Evolutionary conservation across 2,888 invertebrate genomes (phyloP).

Genomic region (Amphipyra berbera): DNA sequence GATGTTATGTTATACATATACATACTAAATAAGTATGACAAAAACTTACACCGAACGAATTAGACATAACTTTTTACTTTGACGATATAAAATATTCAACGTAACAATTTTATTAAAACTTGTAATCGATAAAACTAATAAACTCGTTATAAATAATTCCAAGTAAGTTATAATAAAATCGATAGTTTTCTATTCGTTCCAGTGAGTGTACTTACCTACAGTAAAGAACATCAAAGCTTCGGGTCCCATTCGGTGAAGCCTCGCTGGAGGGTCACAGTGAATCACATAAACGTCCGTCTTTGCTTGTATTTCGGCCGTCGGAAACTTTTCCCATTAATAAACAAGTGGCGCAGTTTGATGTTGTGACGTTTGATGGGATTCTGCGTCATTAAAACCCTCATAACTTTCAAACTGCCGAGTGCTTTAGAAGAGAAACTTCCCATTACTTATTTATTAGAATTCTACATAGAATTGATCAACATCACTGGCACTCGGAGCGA

Average conservation of each 20-base stretch:
- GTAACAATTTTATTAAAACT: too few species aligned
- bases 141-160: slow-evolving; percentile 5
- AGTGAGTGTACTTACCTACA: too few species aligned
- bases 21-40: not conserved
- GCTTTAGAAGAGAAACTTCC: slow-evolving; percentile 48
- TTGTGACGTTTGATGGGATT: slow-evolving; percentile 61
- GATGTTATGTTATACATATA: too few species aligned
- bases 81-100: slow-evolving; percentile 2
- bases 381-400: slow-evolving; percentile 62
- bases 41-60: not conserved
- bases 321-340: slow-evolving; percentile 58
- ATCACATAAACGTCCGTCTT: slow-evolving; percentile 35
- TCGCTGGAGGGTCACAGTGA: slow-evolving; percentile 23
- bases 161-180: slow-evolving; percentile 5
- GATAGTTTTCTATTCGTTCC: slow-evolving; percentile 18
- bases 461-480: slow-evolving; percentile 45
- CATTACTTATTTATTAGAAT: slow-evolving; percentile 59
- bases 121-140: slow-evolving; percentile 3
- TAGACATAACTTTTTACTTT: slow-evolving; percentile 2
- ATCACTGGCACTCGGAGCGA: slow-evolving; percentile 25
- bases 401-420: slow-evolving; percentile 54
- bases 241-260: slow-evolving; percentile 5
- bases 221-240: slow-evolving; percentile 6
- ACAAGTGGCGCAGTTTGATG: slow-evolving; percentile 58
- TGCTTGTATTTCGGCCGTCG: slow-evolving; percentile 31